phyloP scores from a whole-genome alignment of 1,140 invertebrate genomes.

The Lanistes nyassanus region DNA sequence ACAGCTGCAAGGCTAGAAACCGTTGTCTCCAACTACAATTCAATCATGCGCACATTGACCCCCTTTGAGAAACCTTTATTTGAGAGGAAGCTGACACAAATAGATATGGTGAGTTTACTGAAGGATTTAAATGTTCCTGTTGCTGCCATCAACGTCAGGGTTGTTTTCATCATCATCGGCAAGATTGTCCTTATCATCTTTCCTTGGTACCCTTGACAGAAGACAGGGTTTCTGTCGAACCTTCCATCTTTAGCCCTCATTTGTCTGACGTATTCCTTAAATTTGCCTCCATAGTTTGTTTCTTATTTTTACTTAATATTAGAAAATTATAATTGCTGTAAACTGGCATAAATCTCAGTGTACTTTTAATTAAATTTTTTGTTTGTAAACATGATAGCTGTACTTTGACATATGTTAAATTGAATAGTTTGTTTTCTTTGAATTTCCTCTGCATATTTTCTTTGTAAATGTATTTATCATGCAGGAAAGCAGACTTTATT shows the following conservation, averaged over 20 bases:
- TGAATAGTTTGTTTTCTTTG: too few species aligned
- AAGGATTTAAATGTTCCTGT: neutral
- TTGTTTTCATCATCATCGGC: neutral
- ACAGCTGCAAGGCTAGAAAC: constrained; percentile 62
- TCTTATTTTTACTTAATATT: too few species aligned
- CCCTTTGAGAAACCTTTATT: constrained; percentile 64
- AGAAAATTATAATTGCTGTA: too few species aligned
- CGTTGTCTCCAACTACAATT: constrained; percentile 66
- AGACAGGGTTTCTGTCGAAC: neutral
- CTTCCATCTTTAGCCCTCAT: neutral
- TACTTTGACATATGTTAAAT: too few species aligned
- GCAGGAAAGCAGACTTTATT: neutral
- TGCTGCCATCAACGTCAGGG: neutral
- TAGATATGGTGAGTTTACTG: constrained; percentile 56
- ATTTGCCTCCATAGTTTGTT: neutral
- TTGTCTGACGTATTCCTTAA: neutral
- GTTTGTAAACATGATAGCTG: too few species aligned
- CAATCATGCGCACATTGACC: constrained; percentile 64
- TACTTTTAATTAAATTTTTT: too few species aligned
- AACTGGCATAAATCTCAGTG: too few species aligned
- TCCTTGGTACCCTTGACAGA: neutral
- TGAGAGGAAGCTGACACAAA: constrained; percentile 62
- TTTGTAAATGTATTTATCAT: too few species aligned
- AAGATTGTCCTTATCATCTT: neutral
- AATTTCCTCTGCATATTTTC: too few species aligned